Evolutionary conservation across 2,113 vertebrate genomes (phyloP).

Genomic region (Aspidoscelis tigris): DNA sequence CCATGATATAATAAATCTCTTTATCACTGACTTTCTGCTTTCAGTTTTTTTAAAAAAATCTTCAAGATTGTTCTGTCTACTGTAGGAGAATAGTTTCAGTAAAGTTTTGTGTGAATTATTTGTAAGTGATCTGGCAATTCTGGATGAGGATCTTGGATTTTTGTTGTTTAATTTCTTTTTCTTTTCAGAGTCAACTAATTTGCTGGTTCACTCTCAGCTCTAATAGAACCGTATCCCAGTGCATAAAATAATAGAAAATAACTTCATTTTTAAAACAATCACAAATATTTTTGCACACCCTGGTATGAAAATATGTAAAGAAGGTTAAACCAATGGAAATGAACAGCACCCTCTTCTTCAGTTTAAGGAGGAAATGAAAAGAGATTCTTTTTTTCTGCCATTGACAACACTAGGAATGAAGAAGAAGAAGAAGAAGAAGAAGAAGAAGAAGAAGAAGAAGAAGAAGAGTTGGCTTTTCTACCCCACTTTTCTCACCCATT

Average conservation of each 20-base stretch:
- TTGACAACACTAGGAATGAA: not conserved
- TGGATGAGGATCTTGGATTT: not conserved
- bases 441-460: too few species aligned
- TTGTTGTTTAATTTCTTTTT: not conserved
- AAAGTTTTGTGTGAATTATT: not conserved
- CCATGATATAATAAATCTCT: not conserved
- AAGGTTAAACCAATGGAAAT: not conserved
- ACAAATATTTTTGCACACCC: not conserved
- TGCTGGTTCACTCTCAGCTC: not conserved
- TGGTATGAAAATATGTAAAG: not conserved
- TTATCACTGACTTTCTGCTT: not conserved
- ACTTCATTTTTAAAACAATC: not conserved
- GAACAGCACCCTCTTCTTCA: not conserved
- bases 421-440: too few species aligned
- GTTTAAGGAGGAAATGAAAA: not conserved
- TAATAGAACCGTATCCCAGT: not conserved
- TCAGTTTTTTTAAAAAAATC: not conserved
- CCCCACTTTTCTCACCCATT: too few species aligned
- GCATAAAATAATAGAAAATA: too few species aligned
- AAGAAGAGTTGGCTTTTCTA: too few species aligned
- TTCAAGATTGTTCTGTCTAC: not conserved
- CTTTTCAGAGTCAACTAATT: not conserved
- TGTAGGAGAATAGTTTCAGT: not conserved
- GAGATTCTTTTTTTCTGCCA: not conserved
- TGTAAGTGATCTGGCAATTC: conserved; percentile 7